Evolutionary conservation across 2,113 vertebrate species (phyloP).

Genomic region (Ctenodactylus gundi): DNA sequence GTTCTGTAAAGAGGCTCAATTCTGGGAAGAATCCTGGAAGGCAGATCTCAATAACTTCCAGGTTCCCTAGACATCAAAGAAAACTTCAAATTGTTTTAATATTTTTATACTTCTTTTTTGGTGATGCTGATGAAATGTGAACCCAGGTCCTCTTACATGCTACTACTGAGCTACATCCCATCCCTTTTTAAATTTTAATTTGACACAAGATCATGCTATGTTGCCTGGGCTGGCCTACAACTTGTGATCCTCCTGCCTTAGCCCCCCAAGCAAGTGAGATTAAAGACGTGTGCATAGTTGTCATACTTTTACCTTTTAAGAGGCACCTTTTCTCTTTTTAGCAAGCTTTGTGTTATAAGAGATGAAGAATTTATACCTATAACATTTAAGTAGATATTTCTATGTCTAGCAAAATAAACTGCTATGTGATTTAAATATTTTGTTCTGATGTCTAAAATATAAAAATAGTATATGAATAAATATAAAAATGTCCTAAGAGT

Average conservation of each 20-base stretch:
- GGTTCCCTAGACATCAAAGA: not conserved
- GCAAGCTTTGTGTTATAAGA: not conserved
- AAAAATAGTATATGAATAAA: not conserved
- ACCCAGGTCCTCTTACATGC: not conserved
- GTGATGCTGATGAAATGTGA: not conserved
- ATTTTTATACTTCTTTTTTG: not conserved
- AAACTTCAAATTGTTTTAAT: not conserved
- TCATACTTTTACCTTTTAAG: not conserved
- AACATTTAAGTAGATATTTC: not conserved
- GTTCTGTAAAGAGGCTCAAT: not conserved
- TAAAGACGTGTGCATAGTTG: not conserved
- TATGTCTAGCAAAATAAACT: not conserved
- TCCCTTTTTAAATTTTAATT: not conserved
- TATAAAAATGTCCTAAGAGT: too few species aligned
- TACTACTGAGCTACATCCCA: not conserved
- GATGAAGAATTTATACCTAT: not conserved
- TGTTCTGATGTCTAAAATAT: not conserved
- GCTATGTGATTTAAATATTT: accelerated
- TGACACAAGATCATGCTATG: not conserved
- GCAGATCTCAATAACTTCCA: not conserved
- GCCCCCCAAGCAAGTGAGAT: not conserved
- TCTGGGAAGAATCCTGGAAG: too few species aligned
- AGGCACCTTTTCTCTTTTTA: not conserved
- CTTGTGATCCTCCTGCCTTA: not conserved
- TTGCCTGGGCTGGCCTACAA: not conserved